These are phyloP conservation scores for Penaeus vannamei DNA, from an alignment of 1,140 invertebrate genomes.

Conservation along the genomic window DNA sequence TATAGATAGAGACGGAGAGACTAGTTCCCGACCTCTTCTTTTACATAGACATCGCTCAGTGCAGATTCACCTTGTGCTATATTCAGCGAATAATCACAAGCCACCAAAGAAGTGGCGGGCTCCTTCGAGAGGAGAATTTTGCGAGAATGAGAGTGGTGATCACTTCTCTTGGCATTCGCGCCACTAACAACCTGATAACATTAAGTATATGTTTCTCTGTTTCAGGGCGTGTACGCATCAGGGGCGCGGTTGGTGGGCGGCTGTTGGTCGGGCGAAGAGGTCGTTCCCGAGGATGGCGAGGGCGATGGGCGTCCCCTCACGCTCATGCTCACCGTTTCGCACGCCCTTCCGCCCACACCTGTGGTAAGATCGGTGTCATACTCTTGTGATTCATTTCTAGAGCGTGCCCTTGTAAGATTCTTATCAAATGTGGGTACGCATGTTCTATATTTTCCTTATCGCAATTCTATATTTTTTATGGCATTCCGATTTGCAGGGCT, in stretches of 20 bases:
- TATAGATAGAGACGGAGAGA: neutral
- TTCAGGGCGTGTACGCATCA: slow-evolving; percentile 39
- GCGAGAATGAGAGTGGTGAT: too few relatives aligned
- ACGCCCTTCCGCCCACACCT: slow-evolving; percentile 19
- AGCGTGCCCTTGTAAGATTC: neutral
- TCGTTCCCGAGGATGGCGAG: neutral
- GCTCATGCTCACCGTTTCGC: slow-evolving; percentile 41
- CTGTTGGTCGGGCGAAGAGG: slow-evolving; percentile 5
- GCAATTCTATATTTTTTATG: neutral
- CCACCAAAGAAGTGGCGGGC: too few relatives aligned
- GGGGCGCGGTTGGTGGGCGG: slow-evolving; percentile 43
- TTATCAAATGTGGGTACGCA: neutral
- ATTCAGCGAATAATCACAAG: too few relatives aligned
- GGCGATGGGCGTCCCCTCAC: neutral
- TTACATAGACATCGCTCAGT: too few relatives aligned
- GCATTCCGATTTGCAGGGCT: neutral
- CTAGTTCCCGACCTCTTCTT: too few relatives aligned
- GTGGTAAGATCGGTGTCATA: slow-evolving; percentile 11
- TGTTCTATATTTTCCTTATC: neutral
- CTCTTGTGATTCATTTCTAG: neutral
- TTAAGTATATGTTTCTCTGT: neutral
- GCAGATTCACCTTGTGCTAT: too few relatives aligned
- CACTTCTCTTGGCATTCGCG: neutral
- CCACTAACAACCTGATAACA: neutral
- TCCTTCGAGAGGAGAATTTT: too few relatives aligned